Percentiles rank a stretch among this genome's conserved stretches.
phyloP scores from a whole-genome alignment of 2,113 vertebrate species.

The Lepus americanus region DNA sequence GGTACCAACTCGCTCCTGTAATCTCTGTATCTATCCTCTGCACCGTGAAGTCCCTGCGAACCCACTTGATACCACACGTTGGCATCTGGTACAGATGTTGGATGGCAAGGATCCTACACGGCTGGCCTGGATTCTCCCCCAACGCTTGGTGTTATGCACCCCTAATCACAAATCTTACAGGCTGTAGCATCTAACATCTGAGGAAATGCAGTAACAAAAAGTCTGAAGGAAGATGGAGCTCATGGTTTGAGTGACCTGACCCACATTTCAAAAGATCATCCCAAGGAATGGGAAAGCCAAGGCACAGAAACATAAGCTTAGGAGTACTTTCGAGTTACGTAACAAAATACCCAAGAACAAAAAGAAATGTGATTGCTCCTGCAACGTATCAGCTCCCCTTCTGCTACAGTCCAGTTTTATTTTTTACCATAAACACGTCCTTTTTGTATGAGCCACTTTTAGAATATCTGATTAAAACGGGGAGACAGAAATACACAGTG shows the following conservation, averaged over 20 bases:
- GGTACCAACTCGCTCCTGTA: not conserved
- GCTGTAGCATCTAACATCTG: not conserved
- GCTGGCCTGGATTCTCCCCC: not conserved
- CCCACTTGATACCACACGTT: constrained; percentile 16
- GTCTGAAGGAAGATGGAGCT: not conserved
- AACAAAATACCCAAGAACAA: constrained; percentile 46
- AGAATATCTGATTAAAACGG: not conserved
- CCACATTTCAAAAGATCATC: constrained; percentile 31
- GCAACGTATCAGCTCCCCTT: not conserved
- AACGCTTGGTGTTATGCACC: not conserved
- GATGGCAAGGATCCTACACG: not conserved
- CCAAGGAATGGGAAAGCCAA: not conserved
- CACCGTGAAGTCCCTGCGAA: not conserved
- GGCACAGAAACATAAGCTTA: not conserved
- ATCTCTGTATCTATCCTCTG: constrained; percentile 23
- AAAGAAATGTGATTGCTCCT: not conserved
- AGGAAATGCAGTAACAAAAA: constrained; percentile 24
- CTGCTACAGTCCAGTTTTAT: not conserved
- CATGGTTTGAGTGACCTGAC: not conserved
- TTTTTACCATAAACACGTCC: not conserved
- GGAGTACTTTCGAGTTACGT: not conserved
- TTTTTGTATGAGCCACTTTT: not conserved
- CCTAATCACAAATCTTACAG: constrained; percentile 31
- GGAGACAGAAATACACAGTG: not conserved
- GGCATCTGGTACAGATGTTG: constrained; percentile 19